Base-by-base conservation (phyloP, 2,888 invertebrate species). In the Camponotus fellah region DNA sequence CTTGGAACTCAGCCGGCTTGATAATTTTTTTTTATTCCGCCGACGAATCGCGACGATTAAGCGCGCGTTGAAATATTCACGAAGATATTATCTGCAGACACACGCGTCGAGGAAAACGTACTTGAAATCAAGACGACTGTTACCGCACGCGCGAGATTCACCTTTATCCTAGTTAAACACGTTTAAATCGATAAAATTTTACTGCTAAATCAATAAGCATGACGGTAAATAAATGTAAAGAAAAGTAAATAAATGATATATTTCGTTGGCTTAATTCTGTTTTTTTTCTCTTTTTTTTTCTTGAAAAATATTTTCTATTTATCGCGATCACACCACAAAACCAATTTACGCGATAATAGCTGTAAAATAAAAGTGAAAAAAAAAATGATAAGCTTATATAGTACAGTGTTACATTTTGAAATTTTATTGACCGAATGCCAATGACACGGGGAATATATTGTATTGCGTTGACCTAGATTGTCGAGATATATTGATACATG, bases 111-210 rank as follows among this genome's bases (percentile, higher is more conserved):
- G 56, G 64, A 76, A 87, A 60, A 81, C 10, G 85, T 66, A 46
- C 21, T 81, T 68, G 74, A 82, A 87, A 87, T 81, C 85, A 83
- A 86, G 86, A 68, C 75, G 76, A 62, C 37, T 66, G 53, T 68
- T 72, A 71, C 72, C 60, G 21, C 34, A 37, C 34, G 58, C 21
- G 46, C 34, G 60, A 21, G 40, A 71, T 62, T 60, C 12, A 60
- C 0, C 66, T 58, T 68, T 12, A 12, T n/a, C 34, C 56, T 66
- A 46, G 12, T 49, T 5, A 56, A 68, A 10, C 32, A 14, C 37
- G 0, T 34, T 21, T 14, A 8, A 21, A 71, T 71, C 46, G 60
- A 79, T 43, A 60, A 58, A 66, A 77, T 32, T 26, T 43, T 34
- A 21, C 14, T 49, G 43, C 6, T 40, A 12, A 12, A 26, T 46